Conservation (phyloP, 2,113 vertebrate species). For the Aegithalos caudatus region DNA sequence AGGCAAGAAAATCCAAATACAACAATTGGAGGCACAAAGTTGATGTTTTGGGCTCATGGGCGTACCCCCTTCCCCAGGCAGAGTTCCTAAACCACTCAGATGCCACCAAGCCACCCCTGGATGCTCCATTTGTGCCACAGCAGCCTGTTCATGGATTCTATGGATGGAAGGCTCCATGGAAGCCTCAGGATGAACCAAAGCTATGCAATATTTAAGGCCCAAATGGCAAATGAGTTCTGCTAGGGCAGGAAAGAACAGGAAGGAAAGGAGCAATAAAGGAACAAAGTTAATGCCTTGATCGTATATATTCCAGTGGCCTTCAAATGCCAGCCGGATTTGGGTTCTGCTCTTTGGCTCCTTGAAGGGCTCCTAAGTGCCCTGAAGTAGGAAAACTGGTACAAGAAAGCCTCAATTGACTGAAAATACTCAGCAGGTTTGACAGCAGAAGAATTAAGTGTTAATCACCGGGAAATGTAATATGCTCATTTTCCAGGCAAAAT, state of each 20-base stretch:
- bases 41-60: not conserved
- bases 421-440: not conserved
- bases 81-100: not conserved
- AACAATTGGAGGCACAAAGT: not conserved
- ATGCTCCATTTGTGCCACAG: not conserved
- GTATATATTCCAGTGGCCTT: not conserved
- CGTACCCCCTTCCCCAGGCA: not conserved
- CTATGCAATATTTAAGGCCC: not conserved
- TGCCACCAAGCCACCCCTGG: not conserved
- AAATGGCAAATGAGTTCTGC: not conserved
- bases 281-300: not conserved
- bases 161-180: rapidly evolving
- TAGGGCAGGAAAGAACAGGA: not conserved
- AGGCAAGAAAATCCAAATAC: not conserved
- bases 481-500: not conserved
- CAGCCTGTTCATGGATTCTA: not conserved
- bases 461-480: not conserved
- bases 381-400: not conserved
- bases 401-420: not conserved
- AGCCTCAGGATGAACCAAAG: not conserved
- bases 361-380: not conserved
- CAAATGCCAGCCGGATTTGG: not conserved
- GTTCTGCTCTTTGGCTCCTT: not conserved
- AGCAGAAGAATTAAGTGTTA: not conserved
- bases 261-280: not conserved